Evolutionary conservation across 2,888 invertebrate species (phyloP).

Genomic region (Cordilura impudica): DNA sequence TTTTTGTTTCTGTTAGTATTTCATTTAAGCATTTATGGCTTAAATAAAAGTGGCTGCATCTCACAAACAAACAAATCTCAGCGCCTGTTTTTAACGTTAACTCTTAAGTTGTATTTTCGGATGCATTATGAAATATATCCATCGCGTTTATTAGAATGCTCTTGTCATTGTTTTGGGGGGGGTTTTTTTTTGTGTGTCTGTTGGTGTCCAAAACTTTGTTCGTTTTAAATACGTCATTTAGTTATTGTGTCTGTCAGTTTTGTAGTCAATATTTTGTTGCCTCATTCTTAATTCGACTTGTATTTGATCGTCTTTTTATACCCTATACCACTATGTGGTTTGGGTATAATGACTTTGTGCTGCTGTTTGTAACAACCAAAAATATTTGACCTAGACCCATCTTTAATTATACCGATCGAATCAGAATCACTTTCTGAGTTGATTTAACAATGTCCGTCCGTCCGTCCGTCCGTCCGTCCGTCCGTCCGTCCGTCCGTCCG

Average conservation of each 20-base stretch:
- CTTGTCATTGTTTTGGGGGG: neutral
- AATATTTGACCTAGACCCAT: too few relatives aligned
- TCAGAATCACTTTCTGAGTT: too few relatives aligned
- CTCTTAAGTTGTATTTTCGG: neutral
- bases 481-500: too few relatives aligned
- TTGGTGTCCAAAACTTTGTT: neutral
- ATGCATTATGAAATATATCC: neutral
- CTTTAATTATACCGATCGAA: too few relatives aligned
- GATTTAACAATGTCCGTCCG: too few relatives aligned
- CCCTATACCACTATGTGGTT: neutral
- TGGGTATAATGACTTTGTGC: too few relatives aligned
- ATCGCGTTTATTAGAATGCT: neutral
- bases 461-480: too few relatives aligned
- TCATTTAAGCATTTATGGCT: neutral
- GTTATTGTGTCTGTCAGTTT: neutral
- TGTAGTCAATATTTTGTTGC: neutral
- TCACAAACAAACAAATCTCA: conserved; percentile 39
- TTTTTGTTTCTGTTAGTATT: conserved; percentile 10
- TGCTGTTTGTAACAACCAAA: too few relatives aligned
- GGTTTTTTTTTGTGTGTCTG: neutral
- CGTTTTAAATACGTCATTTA: too few relatives aligned
- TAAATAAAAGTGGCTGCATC: conserved; percentile 37
- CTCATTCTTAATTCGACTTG: neutral
- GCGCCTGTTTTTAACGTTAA: conserved; percentile 13
- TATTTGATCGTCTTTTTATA: neutral